Evolutionary conservation across 2,113 vertebrate genomes (phyloP).

Genomic region (Trematocara zebra): DNA sequence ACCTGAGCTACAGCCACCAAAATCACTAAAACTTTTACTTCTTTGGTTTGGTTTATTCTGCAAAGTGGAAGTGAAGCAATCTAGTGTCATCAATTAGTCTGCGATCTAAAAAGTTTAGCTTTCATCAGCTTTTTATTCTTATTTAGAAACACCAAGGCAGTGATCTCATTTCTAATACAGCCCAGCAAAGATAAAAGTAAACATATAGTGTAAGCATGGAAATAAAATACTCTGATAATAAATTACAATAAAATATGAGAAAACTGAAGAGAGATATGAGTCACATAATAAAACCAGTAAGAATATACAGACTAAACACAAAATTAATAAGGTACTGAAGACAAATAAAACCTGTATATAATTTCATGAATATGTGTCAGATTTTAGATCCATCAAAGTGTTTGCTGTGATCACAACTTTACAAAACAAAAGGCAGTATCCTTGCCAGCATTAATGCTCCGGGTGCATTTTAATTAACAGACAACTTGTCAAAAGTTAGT

Average conservation of each 20-base stretch:
- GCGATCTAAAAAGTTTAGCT: not conserved
- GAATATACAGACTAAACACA: not conserved
- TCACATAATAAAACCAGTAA: not conserved
- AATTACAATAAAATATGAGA: not conserved
- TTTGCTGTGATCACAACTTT: not conserved
- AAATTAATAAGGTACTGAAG: not conserved
- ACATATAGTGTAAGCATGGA: not conserved
- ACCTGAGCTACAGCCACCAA: too few species aligned
- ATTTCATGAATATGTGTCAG: not conserved
- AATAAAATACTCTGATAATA: not conserved
- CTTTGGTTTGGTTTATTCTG: not conserved
- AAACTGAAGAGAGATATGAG: fast-evolving
- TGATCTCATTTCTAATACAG: not conserved
- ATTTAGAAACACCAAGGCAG: not conserved
- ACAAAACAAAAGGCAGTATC: not conserved
- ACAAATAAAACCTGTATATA: not conserved
- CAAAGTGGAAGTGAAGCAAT: not conserved
- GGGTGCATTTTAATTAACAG: not conserved
- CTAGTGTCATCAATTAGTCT: not conserved
- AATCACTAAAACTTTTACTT: not conserved
- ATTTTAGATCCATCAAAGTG: not conserved
- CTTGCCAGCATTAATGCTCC: not conserved
- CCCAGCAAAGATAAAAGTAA: not conserved
- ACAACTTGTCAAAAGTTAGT: not conserved
- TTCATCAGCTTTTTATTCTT: not conserved